Conservation (phyloP, 2,888 invertebrate genomes). For the Melitaea athalia region DNA sequence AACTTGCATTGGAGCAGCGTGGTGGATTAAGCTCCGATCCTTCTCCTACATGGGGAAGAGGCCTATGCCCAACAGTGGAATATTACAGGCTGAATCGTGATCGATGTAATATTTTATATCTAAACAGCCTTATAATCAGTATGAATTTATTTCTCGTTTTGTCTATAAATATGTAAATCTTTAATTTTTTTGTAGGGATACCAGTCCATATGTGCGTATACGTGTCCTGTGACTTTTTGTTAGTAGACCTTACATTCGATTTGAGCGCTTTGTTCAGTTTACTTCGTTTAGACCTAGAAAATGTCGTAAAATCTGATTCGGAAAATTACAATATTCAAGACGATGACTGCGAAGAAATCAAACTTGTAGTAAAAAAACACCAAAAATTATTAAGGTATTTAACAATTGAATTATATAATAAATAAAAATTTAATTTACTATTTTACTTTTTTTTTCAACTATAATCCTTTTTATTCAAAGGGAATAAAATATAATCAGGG, state of each 20-base stretch:
- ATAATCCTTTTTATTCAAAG: neutral
- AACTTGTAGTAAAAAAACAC: constrained; percentile 39
- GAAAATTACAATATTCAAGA: constrained; percentile 6
- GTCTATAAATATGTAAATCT: neutral
- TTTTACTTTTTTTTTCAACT: neutral
- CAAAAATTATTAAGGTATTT: constrained; percentile 43
- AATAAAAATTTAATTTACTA: neutral
- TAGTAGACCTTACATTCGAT: constrained; percentile 38
- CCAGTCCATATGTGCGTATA: constrained; percentile 39
- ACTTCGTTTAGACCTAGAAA: constrained; percentile 41
- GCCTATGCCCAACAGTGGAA: no score
- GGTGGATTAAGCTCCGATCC: no score
- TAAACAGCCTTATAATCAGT: neutral
- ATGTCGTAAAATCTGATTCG: constrained; percentile 22
- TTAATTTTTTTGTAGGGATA: constrained; percentile 30
- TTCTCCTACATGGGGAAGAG: no score
- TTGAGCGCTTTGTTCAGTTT: constrained; percentile 38
- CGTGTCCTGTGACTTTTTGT: constrained; percentile 40
- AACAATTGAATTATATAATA: neutral
- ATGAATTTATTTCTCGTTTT: neutral
- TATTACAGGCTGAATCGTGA: no score
- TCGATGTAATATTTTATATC: neutral
- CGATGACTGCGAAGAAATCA: constrained; percentile 35
- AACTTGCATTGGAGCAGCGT: no score
- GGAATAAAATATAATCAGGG: no score